Percentiles rank a stretch among this genome's conserved stretches.
These are phyloP conservation scores for Drosophila anceps DNA, from an alignment of 2,888 invertebrate genomes.

Conservation along the genomic window DNA sequence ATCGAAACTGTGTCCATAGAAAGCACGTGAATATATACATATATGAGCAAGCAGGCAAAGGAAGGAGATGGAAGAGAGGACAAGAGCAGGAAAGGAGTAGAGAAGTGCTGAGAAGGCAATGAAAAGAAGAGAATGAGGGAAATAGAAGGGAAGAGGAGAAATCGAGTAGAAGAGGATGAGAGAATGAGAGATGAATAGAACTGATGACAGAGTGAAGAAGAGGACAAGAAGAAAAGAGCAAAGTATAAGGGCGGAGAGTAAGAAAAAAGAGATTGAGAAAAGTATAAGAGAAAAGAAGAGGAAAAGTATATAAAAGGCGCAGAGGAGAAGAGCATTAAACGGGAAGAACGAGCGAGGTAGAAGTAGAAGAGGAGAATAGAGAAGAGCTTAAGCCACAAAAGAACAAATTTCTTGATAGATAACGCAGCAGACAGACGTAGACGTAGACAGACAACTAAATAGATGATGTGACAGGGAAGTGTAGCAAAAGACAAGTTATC, in stretches of 20 bases:
- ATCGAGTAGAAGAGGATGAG: neutral
- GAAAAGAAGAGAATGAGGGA: neutral
- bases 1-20: neutral
- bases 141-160: neutral
- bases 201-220: neutral
- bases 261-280: neutral
- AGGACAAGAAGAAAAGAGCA: neutral
- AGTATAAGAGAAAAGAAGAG: neutral
- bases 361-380: neutral
- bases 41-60: neutral
- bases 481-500: conserved; percentile 3
- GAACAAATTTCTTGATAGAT: too few relatives aligned
- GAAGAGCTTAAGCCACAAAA: neutral
- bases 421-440: neutral
- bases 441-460: too few relatives aligned
- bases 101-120: neutral
- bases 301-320: too few relatives aligned
- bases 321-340: neutral
- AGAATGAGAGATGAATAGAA: neutral
- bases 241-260: too few relatives aligned
- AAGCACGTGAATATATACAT: neutral
- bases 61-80: neutral
- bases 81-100: neutral
- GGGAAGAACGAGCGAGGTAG: neutral
- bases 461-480: neutral